Evolutionary conservation across 1,140 invertebrate genomes (phyloP), one percentile per base, ranked within the genome.

Genomic region (Caenorhabditis latens): DNA sequence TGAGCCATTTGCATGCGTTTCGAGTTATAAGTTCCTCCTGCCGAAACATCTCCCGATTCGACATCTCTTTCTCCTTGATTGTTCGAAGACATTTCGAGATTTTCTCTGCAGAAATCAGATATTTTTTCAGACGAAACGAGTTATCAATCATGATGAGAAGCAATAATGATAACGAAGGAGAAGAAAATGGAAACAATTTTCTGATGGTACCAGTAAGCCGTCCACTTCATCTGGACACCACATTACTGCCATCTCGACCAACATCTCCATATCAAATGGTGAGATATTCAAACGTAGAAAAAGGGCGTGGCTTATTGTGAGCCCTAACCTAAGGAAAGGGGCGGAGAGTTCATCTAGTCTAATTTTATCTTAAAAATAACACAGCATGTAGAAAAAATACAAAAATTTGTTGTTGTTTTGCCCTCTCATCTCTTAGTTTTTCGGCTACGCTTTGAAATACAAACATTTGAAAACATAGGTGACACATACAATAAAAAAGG

Each of bases 1-100:
- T 99, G 98, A 71, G 97, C 98, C 93, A 99, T 97, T 93, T 99
- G 97, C 91, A 99, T 94, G 89, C 97, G 95, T 93, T 97, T 97
- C 5, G 71, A 50, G 7, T 32, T 32, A 24, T 79, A 79, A 75
- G 93, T 92, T n/a, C 86, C 71, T 32, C 91, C 90, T 19, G 92
- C 89, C 46, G 90, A 75, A 24, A 63, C 65, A 48, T 88, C 88
- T 83, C 88, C 88, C 8, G 65, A 13, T 19, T 61, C 63, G 14
- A 58, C 63, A 84, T 75, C 85, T n/a, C n/a, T 71, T 21, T 24
- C 63, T 53, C 63, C 83, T 84, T 88, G 58, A 43, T 71, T 55
- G 63, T 84, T 82, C 55, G 82, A 61, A 19, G 57, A 46, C 55
- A 84, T 63, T 65, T 24, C 16, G 14, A 40, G 8, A 65, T 2